A percentile compares a stretch with the other conserved stretches of the same genome.
Evolutionary conservation across 1,140 invertebrate genomes (phyloP).

Genomic region (Trichoplusia ni): DNA sequence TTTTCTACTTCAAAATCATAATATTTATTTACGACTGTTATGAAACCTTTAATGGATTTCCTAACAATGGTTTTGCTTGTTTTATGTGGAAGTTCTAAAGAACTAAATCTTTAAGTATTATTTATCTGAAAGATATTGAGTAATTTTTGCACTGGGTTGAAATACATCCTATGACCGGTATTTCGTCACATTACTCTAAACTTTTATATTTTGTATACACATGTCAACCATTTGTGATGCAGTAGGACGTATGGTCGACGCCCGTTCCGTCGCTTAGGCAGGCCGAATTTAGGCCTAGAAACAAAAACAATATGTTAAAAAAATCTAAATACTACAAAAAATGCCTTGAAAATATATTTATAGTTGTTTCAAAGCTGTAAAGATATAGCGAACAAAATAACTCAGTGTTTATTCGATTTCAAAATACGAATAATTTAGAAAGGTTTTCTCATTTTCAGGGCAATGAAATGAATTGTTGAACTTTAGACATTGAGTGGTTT

Average conservation of each 20-base stretch:
- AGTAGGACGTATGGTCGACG: not conserved
- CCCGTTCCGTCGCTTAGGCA: slow-evolving; percentile 11
- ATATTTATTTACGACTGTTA: no score
- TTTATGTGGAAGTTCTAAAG: no score
- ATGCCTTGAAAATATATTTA: slow-evolving; percentile 5
- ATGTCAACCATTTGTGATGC: no score
- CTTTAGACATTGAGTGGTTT: slow-evolving; percentile 26
- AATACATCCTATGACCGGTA: no score
- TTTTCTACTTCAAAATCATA: no score
- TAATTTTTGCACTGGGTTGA: no score
- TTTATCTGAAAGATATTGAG: no score
- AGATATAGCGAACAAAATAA: slow-evolving; percentile 18
- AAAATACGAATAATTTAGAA: not conserved
- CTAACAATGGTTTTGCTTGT: no score
- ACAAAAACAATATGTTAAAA: slow-evolving; percentile 14
- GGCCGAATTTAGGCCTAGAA: slow-evolving; percentile 41
- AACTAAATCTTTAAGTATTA: no score
- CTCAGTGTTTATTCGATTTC: slow-evolving; percentile 12
- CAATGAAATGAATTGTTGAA: not conserved
- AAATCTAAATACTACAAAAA: not conserved
- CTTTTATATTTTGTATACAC: no score
- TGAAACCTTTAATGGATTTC: no score
- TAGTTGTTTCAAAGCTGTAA: not conserved
- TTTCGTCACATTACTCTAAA: no score
- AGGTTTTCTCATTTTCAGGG: slow-evolving; percentile 13